Evolutionary conservation across 2,113 vertebrate species (phyloP), one percentile per base, ranked within the genome.

Genomic region (Neodontobutis hainanensis): DNA sequence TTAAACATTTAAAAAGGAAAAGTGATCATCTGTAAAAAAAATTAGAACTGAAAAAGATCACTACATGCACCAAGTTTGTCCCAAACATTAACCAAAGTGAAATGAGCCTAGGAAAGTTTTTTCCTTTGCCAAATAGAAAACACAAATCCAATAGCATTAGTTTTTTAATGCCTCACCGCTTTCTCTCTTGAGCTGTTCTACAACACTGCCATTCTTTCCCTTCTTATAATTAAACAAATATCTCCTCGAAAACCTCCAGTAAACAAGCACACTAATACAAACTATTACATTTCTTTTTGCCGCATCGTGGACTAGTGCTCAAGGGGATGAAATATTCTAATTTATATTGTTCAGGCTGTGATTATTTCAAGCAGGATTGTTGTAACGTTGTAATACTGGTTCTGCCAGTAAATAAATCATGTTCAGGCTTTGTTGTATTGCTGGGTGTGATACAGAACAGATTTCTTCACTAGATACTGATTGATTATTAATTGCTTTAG

Each of bases 221-320:
- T 60, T 77, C 46, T 51, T 34, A n/a, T 80, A 85, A 87, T 84
- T 73, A 80, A 79, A 85, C 75, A 67, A 80, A 78, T 75, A 32
- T 71, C 66, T 69, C 38, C 56, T 70, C 16, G 57, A 35, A 81
- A 78, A 42, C 42, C 68, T 48, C 65, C 62, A 77, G 63, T 74
- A 67, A 83, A 81, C 73, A 73, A 69, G 71, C 55, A 43, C 46
- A 11, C 55, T 78, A 74, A 84, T 82, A 75, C 69, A 85, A 88
- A 70, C 68, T 63, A 76, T 86, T 76, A 73, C 48, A 61, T 77
- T 68, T 38, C 62, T 46, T 68, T 43, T 49, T 7, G 4, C 8
- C 5, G 16, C 60, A 57, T 43, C 43, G 61, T 52, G 45, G 81
- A 69, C 51, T 59, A 51, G 11, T 32, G 49, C 77, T 85, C 65